Base-by-base conservation (phyloP, 1,140 invertebrate genomes). In the Cyrtorhinus lividipennis region DNA sequence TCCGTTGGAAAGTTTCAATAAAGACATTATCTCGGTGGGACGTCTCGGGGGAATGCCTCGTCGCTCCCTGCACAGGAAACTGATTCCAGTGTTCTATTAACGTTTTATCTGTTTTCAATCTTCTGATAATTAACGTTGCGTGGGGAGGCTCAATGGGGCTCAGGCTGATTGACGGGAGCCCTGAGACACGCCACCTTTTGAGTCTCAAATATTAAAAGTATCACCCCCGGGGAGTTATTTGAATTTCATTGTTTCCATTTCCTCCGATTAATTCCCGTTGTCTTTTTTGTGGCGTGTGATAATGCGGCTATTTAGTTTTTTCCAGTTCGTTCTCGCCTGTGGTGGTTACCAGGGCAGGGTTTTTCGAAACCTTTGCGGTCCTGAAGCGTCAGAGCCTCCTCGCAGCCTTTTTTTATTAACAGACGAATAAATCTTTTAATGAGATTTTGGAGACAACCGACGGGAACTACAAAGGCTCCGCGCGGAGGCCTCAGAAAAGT, bases 351-450 rank as follows among this genome's bases (percentile, higher is more conserved):
- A n/a, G n/a, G 5, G 30, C 15, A 38, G 30, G 30, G 30, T 38
- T 38, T 5, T 38, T 38, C 30, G 15, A 38, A 38, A 8, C 30
- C 30, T 38, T 15, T 5, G 30, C 30, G 30, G 30, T 38, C 30
- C 5, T 8, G 15, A 38, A 38, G 15, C 30, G 30, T 38, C 30
- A 38, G 30, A 38, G n/a, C n/a, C n/a, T 15, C 5, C 30, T 15
- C 5, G 15, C 30, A 8, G 5, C 30, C 15, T 38, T 20, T 20
- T 53, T 53, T 53, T 53, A 53, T 53, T 53, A 53, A 53, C 48
- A 53, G 48, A 53, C 48, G 48, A 53, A 53, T 53, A 53, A 53
- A 53, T 53, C 48, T 53, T 53, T 53, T 53, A 53, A 53, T 53
- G 48, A 53, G 48, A 53, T 53, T 53, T 53, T 20, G 48, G 48